These are phyloP conservation scores for Orientallactaga sibirica DNA, from an alignment of 2,797 vertebrate genomes.

Conservation along the genomic window DNA sequence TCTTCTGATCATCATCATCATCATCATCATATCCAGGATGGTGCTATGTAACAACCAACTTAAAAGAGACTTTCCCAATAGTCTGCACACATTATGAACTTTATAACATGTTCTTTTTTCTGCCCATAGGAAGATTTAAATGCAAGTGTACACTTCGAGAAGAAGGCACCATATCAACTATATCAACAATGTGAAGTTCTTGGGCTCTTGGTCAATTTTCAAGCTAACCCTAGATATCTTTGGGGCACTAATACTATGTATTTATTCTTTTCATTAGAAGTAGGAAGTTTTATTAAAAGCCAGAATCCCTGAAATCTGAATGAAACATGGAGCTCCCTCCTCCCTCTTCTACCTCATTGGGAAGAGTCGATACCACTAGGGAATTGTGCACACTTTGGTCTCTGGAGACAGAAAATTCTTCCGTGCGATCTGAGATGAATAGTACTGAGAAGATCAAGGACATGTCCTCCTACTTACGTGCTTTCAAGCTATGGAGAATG, in stretches of 20 bases:
- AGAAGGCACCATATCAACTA: conserved; percentile 51
- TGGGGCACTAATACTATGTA: conserved; percentile 81
- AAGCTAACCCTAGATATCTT: conserved; percentile 83
- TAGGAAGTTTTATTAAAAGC: conserved; percentile 85
- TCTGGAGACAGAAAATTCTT: conserved; percentile 80
- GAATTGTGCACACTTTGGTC: conserved; percentile 80
- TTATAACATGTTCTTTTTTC: conserved; percentile 16
- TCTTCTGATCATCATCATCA: not conserved
- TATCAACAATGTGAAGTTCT: conserved; percentile 80
- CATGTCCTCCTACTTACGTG: conserved; percentile 81
- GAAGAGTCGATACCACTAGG: conserved; percentile 79
- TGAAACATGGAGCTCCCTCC: conserved; percentile 69
- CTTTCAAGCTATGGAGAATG: conserved; percentile 77
- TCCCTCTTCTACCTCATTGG: conserved; percentile 34
- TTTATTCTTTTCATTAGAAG: conserved; percentile 86
- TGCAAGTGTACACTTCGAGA: conserved; percentile 81
- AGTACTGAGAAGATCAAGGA: conserved; percentile 84
- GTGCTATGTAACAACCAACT: not conserved
- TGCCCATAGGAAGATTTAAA: conserved; percentile 72
- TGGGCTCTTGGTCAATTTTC: conserved; percentile 84
- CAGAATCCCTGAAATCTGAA: conserved; percentile 74
- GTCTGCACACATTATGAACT: not conserved
- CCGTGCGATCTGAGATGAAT: conserved; percentile 76
- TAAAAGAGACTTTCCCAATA: conserved; percentile 25
- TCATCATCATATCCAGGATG: not conserved